Base-by-base conservation (phyloP, 2,113 vertebrate genomes). In the Rhabdornis inornatus region DNA sequence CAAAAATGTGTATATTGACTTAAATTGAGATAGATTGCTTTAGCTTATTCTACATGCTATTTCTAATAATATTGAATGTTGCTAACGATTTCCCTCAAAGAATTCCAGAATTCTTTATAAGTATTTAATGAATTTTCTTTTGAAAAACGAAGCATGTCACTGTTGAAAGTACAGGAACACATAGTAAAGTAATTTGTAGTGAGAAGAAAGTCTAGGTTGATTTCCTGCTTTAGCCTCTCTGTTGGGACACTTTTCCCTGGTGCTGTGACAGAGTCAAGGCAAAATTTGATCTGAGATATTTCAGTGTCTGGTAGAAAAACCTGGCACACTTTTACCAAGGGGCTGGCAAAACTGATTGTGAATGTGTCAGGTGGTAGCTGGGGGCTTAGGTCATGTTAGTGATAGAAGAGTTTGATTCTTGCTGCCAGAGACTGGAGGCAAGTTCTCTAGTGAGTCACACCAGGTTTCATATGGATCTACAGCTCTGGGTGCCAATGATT, bases 1-100 rank as follows among this genome's bases (percentile, higher is more conserved):
- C 75, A 90, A 78, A 92, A 94, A 94, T 61, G 45, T 93, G 85
- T 93, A 75, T 89, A 95, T 95, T 96, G 85, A 90, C 86, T 94
- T 91, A 95, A 92, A 92, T 87, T 87, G 90, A 93, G 89, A 83
- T 52, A 52, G 77, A 94, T 94, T 89, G 65, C 77, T 88, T 97
- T 89, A 91, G 85, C 61, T 83, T 87, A 81, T 94, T 92, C 83
- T 49, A 42, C 30, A 21, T 89, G 50, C 79, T 91, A 85, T 88
- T 95, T 89, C 78, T 91, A 79, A 89, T 91, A 94, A 90, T 89
- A 87, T 63, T 87, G 82, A 83, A 80, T 59, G 35, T 65, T 2
- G 12, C 45, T 78, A 96, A 92, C 0, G 0, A 50, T 91, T 95
- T 94, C 19, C 22, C 56, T 90, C 47, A 71, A 72, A 92, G 60